Base-by-base conservation (phyloP, 2,888 invertebrate genomes). In the Myopa testacea region DNA sequence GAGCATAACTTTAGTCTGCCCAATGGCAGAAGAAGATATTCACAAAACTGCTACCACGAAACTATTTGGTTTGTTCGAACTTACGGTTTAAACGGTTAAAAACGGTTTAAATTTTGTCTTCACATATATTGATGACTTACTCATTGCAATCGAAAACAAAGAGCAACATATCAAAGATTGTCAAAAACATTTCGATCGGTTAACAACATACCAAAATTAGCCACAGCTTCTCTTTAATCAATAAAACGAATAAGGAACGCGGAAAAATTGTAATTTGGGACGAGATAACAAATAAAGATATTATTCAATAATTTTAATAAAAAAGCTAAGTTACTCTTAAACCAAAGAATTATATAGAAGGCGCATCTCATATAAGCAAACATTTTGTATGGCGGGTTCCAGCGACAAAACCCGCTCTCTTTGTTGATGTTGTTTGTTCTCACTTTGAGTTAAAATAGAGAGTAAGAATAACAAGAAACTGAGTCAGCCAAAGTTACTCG, bases 31-130 rank as follows among this genome's bases (percentile, higher is more conserved):
- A 45, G 52, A 63, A 37, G 75, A 74, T 40, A 77, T 75, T 1
- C 38, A 55, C 4, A 79, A 77, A 62, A 77, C 77, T 7, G 75
- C 75, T 7, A 58, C 67, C n/a, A 75, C 62, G 7, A 72, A 62
- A 26, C 73, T 70, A 1, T 76, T 76, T 52, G 74, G 73, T 4
- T 26, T 63, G 16, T 70, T 62, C 16, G 76, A 78, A 50, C 73
- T 76, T 52, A n/a, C 55, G n/a, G n/a, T n/a, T n/a, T n/a, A n/a
- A n/a, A n/a, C n/a, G n/a, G n/a, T n/a, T n/a, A n/a, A n/a, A n/a
- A n/a, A n/a, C n/a, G n/a, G n/a, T n/a, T n/a, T n/a, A n/a, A 40
- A 74, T 50, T 78, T 78, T n/a, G 68, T 78, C 10, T 70, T 68
- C 34, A 60, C 65, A 8, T 75, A 70, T 63, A 63, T 78, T 45